Evolutionary conservation across 2,113 vertebrate species (phyloP).

Genomic region (Dicentrarchus labrax): DNA sequence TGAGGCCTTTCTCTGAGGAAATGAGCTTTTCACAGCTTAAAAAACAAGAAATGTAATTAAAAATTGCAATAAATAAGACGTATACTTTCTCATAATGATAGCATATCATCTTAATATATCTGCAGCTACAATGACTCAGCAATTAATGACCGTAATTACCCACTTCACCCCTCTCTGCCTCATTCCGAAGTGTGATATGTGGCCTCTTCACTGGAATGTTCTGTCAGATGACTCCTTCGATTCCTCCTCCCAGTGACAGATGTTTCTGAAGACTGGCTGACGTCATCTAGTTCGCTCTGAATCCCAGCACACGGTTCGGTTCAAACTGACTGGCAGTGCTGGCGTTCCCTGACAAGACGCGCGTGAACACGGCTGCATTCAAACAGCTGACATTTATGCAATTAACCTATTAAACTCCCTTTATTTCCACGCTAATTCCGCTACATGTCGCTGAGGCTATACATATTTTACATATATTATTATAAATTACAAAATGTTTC

Average conservation of each 20-base stretch:
- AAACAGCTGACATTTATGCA: not conserved
- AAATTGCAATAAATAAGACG: not conserved
- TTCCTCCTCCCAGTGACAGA: not conserved
- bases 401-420: not conserved
- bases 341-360: not conserved
- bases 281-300: not conserved
- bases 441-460: not conserved
- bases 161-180: slow-evolving; percentile 5
- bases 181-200: slow-evolving; percentile 17
- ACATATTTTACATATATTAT: no score
- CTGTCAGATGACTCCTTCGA: slow-evolving; percentile 20
- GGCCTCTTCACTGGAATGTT: slow-evolving; percentile 2
- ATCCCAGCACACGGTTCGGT: not conserved
- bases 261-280: not conserved
- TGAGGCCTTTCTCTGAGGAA: not conserved
- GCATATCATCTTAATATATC: slow-evolving; percentile 37
- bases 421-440: not conserved
- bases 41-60: slow-evolving; percentile 11
- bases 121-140: slow-evolving; percentile 34
- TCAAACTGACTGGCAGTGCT: not conserved
- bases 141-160: slow-evolving; percentile 44
- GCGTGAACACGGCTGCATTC: not conserved
- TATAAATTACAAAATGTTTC: no score
- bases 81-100: not conserved
- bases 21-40: not conserved